phyloP scores from a whole-genome alignment of 2,888 invertebrate species.

The Pinctada fucata region DNA sequence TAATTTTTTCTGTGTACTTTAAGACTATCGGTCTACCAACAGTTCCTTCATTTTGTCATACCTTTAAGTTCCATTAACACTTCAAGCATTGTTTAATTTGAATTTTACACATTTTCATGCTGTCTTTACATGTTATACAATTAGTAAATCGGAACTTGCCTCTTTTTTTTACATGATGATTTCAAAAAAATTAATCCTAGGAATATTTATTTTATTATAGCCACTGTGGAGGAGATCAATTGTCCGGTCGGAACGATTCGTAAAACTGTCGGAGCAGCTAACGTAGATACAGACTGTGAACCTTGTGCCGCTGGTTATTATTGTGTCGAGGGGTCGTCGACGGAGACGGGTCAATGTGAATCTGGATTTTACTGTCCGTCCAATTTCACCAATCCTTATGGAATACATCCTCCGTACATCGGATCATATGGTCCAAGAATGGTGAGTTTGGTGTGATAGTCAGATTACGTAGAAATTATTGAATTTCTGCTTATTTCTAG shows the following conservation, averaged over 20 bases:
- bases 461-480: no score
- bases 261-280: slow-evolving; percentile 58
- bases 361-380: slow-evolving; percentile 73
- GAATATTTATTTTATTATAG: slow-evolving; percentile 51
- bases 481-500: no score
- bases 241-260: slow-evolving; percentile 74
- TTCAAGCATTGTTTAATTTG: no score
- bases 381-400: slow-evolving; percentile 68
- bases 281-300: slow-evolving; percentile 64
- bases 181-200: slow-evolving; percentile 65
- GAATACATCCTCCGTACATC: slow-evolving; percentile 60
- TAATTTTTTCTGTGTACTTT: no score
- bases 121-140: no score
- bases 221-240: slow-evolving; percentile 69
- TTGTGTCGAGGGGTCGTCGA: slow-evolving; percentile 66
- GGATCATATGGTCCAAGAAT: slow-evolving; percentile 72
- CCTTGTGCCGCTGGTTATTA: slow-evolving; percentile 72
- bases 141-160: no score
- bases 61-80: no score
- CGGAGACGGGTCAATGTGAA: slow-evolving; percentile 62
- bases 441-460: no score
- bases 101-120: no score
- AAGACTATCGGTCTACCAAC: no score
- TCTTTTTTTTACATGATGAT: no score
- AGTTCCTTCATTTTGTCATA: no score